Conservation (phyloP, 2,797 vertebrate species). For the Pygocentrus nattereri region DNA sequence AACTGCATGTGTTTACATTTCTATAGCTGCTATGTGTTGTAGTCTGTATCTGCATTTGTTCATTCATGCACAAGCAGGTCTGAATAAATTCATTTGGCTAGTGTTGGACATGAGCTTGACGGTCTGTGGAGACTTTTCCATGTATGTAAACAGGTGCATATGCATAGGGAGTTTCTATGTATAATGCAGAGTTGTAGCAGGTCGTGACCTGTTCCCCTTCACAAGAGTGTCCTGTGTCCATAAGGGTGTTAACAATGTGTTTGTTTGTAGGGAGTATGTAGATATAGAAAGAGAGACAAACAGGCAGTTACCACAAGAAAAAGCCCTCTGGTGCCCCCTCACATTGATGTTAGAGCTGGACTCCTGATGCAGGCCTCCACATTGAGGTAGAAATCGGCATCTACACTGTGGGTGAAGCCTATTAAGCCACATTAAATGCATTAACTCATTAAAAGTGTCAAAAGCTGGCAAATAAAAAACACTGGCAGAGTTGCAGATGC, state of each 20-base stretch:
- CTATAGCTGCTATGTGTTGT: background rate
- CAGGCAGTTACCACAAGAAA: background rate
- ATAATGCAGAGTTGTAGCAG: slow-evolving; percentile 18
- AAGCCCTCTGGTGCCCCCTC: slow-evolving; percentile 1
- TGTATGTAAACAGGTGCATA: slow-evolving; percentile 21
- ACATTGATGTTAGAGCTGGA: background rate
- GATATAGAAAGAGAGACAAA: background rate
- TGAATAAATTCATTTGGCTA: slow-evolving; percentile 46
- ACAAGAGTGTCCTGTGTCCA: slow-evolving; percentile 30
- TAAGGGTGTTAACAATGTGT: slow-evolving; percentile 5
- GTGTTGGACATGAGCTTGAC: slow-evolving; percentile 28
- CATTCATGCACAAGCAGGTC: slow-evolving; percentile 25
- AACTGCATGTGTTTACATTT: slow-evolving; percentile 37
- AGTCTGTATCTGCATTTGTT: slow-evolving; percentile 36
- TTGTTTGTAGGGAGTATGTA: too few relatives aligned
- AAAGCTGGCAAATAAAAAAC: too few relatives aligned
- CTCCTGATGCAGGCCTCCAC: background rate
- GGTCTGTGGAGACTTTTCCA: slow-evolving; percentile 27
- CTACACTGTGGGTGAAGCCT: too few relatives aligned
- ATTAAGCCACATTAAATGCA: too few relatives aligned
- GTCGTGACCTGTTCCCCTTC: slow-evolving; percentile 25
- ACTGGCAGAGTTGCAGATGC: too few relatives aligned
- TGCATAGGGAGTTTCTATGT: slow-evolving; percentile 34
- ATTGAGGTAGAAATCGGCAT: too few relatives aligned
- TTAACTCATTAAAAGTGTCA: too few relatives aligned